Evolutionary conservation across 92 coral and sea anemone genomes (phyloP).

Genomic region (Diadumene lineata): DNA sequence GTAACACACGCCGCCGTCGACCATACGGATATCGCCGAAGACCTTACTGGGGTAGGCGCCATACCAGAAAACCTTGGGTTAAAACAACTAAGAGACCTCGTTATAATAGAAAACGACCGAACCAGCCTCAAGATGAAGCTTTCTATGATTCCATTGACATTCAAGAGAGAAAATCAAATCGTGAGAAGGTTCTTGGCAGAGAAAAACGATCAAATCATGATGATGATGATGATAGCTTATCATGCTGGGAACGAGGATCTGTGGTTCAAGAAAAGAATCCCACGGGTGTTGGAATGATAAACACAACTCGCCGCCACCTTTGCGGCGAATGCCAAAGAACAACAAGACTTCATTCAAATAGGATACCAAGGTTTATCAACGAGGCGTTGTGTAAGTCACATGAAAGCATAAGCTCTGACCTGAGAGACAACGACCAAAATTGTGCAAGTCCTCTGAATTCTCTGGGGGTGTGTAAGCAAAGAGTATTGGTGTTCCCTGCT

Average conservation of each 20-base stretch:
- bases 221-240: not conserved
- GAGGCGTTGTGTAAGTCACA: slow-evolving; percentile 51
- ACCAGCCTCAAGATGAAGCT: not conserved
- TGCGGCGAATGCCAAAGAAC: slow-evolving; percentile 55
- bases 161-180: not conserved
- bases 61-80: too few relatives aligned
- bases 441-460: slow-evolving; percentile 18
- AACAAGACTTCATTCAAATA: slow-evolving; percentile 26
- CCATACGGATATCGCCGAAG: not conserved
- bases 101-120: too few relatives aligned
- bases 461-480: slow-evolving; percentile 23
- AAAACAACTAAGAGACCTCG: too few relatives aligned
- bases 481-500: slow-evolving; percentile 12
- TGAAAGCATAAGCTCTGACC: not conserved
- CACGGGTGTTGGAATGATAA: not conserved
- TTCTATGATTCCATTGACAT: not conserved
- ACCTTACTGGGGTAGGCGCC: too few relatives aligned
- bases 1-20: not conserved
- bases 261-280: not conserved
- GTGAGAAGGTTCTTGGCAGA: not conserved
- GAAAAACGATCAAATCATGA: not conserved
- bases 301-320: slow-evolving; percentile 9
- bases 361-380: slow-evolving; percentile 50
- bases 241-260: slow-evolving; percentile 9
- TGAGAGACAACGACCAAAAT: not conserved